Evolutionary conservation across 2,888 invertebrate genomes (phyloP).

Genomic region (Cepaea hortensis): DNA sequence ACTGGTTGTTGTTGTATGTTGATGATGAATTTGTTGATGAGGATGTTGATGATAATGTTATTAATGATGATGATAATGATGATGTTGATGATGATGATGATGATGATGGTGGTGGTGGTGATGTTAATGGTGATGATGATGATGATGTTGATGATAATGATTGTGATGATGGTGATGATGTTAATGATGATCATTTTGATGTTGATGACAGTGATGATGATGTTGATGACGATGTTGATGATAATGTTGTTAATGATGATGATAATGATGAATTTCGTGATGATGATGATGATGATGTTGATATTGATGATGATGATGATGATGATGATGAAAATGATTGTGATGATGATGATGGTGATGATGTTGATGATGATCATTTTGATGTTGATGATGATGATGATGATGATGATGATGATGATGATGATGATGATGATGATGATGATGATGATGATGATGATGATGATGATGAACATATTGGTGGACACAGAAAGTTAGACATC

Average conservation of each 20-base stretch:
- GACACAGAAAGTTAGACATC: no score
- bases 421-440: background rate
- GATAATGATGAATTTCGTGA: background rate
- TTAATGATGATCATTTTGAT: background rate
- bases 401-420: background rate
- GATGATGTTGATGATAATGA: background rate
- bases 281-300: background rate
- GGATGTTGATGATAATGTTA: background rate
- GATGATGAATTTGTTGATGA: background rate
- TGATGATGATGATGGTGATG: background rate
- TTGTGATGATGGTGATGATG: background rate
- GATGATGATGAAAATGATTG: background rate
- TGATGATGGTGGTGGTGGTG: background rate
- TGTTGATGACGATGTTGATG: background rate
- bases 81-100: background rate
- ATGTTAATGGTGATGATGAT: background rate
- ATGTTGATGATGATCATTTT: background rate
- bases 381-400: background rate
- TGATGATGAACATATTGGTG: background rate
- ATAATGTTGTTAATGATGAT: background rate
- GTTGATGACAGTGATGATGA: background rate
- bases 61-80: background rate
- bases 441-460: constrained; percentile 1
- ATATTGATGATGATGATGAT: background rate
- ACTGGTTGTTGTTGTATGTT: background rate